Percentiles rank a stretch among this genome's conserved stretches.
These are phyloP conservation scores for Leuctra nigra DNA, from an alignment of 2,888 invertebrate genomes.

Conservation along the genomic window DNA sequence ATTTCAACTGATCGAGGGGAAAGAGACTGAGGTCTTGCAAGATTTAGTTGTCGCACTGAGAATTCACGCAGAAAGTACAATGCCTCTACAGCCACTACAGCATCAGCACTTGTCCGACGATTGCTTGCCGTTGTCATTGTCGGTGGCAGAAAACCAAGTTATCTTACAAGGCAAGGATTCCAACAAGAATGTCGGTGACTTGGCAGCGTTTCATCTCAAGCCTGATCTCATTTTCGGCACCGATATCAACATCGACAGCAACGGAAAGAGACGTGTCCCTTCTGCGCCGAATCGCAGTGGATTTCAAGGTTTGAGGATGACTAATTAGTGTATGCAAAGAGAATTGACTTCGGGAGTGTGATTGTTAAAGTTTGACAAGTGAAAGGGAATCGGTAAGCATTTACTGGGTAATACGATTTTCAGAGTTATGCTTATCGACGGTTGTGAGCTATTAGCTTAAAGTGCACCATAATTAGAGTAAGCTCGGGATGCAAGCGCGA, in stretches of 20 bases:
- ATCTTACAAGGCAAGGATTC: slow-evolving; percentile 10
- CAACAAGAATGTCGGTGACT: slow-evolving; percentile 8
- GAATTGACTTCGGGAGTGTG: too few relatives aligned
- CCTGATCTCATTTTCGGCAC: slow-evolving; percentile 8
- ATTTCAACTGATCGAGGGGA: slow-evolving; percentile 77
- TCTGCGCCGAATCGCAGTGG: too few relatives aligned
- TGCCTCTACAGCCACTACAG: neutral
- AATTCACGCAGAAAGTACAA: slow-evolving; percentile 31
- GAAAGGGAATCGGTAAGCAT: slow-evolving; percentile 12
- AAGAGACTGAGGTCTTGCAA: slow-evolving; percentile 91
- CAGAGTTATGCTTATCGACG: neutral
- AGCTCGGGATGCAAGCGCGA: too few relatives aligned
- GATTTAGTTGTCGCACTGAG: slow-evolving; percentile 80
- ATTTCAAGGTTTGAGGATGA: too few relatives aligned
- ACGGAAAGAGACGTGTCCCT: neutral
- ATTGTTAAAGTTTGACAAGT: slow-evolving; percentile 13
- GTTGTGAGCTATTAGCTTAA: neutral
- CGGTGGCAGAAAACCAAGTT: too few relatives aligned
- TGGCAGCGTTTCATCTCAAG: neutral
- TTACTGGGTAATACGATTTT: slow-evolving; percentile 5
- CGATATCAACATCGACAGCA: too few relatives aligned
- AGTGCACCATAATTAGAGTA: too few relatives aligned
- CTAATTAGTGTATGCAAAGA: too few relatives aligned
- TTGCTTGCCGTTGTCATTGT: too few relatives aligned
- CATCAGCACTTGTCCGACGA: neutral